Conservation (phyloP, 92 coral and sea anemone genomes). For the Montipora capitata region DNA sequence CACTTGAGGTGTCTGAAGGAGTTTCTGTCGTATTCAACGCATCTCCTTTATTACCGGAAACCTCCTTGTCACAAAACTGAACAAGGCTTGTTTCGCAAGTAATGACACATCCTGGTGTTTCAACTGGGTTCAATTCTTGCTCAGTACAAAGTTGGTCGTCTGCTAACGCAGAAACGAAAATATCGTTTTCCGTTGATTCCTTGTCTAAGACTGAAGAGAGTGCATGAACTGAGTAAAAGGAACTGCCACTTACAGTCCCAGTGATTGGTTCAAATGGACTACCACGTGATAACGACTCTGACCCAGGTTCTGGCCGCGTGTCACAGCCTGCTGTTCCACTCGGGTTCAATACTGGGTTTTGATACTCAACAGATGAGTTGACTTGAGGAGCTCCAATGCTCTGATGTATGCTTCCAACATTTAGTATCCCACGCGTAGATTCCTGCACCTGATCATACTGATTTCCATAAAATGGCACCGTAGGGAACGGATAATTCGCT, state of each 20-base stretch:
- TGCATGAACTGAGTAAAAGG: neutral
- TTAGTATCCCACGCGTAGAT: neutral
- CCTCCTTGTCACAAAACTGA: neutral
- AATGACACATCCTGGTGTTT: neutral
- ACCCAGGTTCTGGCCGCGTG: slow-evolving; percentile 14
- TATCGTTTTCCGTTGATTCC: neutral
- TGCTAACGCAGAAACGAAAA: neutral
- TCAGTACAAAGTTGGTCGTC: neutral
- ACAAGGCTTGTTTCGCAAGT: neutral
- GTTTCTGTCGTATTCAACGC: neutral
- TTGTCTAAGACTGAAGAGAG: neutral
- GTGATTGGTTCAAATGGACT: slow-evolving; percentile 20
- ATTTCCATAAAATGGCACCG: slow-evolving; percentile 24
- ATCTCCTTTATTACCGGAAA: neutral
- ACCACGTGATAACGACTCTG: slow-evolving; percentile 2
- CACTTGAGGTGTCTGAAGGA: neutral
- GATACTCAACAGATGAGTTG: neutral
- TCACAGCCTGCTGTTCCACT: neutral
- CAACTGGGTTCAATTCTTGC: neutral
- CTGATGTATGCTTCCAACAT: neutral
- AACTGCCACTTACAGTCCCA: neutral
- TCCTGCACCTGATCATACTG: slow-evolving; percentile 22
- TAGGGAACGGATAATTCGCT: neutral
- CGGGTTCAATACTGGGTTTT: neutral
- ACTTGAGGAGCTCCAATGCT: neutral